Evolutionary conservation across 2,113 vertebrate genomes (phyloP).

Genomic region (Nicator chloris): DNA sequence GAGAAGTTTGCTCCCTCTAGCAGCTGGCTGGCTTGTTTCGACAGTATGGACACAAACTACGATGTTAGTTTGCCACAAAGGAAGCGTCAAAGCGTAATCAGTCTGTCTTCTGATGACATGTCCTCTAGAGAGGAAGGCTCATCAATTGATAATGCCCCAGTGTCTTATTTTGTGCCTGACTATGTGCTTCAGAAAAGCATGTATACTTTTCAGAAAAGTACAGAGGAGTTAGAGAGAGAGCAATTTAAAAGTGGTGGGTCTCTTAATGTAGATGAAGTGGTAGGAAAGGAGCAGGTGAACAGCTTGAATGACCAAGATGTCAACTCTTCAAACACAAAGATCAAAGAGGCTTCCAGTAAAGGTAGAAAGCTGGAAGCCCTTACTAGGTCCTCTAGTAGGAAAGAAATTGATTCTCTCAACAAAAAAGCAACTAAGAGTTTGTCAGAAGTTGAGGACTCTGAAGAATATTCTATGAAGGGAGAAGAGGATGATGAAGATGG

Average conservation of each 20-base stretch:
- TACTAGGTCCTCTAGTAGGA: slow-evolving; percentile 19
- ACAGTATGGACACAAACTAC: slow-evolving; percentile 5
- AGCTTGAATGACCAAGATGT: background rate
- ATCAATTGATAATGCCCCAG: slow-evolving; percentile 22
- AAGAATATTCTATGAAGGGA: slow-evolving; percentile 54
- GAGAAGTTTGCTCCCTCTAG: slow-evolving; percentile 20
- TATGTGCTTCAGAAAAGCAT: slow-evolving; percentile 62
- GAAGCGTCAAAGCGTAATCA: slow-evolving; percentile 45
- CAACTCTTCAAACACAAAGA: background rate
- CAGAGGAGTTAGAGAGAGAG: slow-evolving; percentile 22
- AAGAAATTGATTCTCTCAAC: background rate
- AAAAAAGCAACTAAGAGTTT: slow-evolving; percentile 37
- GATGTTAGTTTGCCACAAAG: slow-evolving; percentile 2
- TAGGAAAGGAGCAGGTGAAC: background rate
- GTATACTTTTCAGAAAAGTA: slow-evolving; percentile 41
- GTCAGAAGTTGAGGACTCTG: slow-evolving; percentile 63
- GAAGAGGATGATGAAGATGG: slow-evolving; percentile 47
- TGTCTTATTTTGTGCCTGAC: slow-evolving; percentile 64
- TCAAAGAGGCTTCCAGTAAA: slow-evolving; percentile 19
- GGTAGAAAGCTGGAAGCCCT: background rate
- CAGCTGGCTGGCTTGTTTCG: slow-evolving; percentile 47
- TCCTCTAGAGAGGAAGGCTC: slow-evolving; percentile 56
- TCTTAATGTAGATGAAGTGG: slow-evolving; percentile 44
- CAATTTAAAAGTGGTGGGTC: slow-evolving; percentile 35
- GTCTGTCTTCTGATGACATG: slow-evolving; percentile 62